A percentile compares a stretch with the other conserved stretches of the same genome.
Conservation (phyloP, 2,888 invertebrate species). For the Notodonta dromedarius region DNA sequence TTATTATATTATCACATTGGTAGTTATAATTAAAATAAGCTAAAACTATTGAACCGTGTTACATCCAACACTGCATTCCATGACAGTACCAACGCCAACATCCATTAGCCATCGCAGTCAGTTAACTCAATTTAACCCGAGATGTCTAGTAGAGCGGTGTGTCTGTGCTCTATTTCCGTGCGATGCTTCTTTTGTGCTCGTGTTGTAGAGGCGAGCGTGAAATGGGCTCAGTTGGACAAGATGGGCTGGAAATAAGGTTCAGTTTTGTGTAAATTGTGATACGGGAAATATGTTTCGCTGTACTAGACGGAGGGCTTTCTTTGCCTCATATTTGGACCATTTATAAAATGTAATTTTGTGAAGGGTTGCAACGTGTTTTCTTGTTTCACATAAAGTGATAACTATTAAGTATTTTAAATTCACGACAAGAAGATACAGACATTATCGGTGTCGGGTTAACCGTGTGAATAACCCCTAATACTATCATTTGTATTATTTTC, state of each 20-base stretch:
- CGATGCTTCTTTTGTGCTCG: not conserved
- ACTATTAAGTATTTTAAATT: too few species aligned
- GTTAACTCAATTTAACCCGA: constrained; percentile 38
- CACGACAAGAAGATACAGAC: too few species aligned
- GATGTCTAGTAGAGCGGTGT: constrained; percentile 14
- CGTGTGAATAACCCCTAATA: too few species aligned
- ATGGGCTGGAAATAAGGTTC: not conserved
- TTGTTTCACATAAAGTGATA: too few species aligned
- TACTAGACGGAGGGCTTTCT: too few species aligned
- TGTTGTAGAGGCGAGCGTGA: not conserved
- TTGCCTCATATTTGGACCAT: too few species aligned
- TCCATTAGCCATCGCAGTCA: constrained; percentile 32
- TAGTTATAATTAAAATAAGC: not conserved
- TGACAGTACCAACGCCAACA: constrained; percentile 22
- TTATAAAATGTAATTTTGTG: too few species aligned
- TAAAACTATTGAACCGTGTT: not conserved
- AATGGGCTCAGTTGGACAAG: not conserved
- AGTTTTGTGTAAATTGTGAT: not conserved
- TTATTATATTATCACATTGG: not conserved
- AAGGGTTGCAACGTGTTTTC: too few species aligned
- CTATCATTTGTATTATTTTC: too few species aligned
- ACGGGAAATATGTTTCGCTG: not conserved
- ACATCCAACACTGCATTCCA: constrained; percentile 17
- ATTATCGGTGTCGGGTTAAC: too few species aligned
- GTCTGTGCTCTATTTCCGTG: constrained; percentile 20